Base-by-base conservation (phyloP, 1,140 invertebrate genomes). In the Homalodisca vitripennis region DNA sequence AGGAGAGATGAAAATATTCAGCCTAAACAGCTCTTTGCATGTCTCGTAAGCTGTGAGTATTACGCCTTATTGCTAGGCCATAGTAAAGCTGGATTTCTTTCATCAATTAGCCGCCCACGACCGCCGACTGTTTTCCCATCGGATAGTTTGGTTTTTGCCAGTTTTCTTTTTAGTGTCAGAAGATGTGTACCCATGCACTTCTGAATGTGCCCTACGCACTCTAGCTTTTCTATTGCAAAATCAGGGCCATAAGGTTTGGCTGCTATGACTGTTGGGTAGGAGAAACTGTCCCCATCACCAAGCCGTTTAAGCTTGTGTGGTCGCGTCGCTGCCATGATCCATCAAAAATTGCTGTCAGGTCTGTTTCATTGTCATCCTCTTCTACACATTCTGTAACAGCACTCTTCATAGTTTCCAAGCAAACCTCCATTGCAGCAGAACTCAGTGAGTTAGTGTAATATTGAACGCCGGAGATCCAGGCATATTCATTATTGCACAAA, bases 51-150 rank as follows among this genome's bases (percentile, higher is more conserved):
- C n/a, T n/a, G n/a, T n/a, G n/a, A n/a, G n/a, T n/a, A n/a, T n/a
- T n/a, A n/a, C n/a, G n/a, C n/a, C n/a, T n/a, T n/a, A n/a, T n/a
- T n/a, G n/a, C n/a, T n/a, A n/a, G n/a, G n/a, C n/a, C n/a, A n/a
- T n/a, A n/a, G n/a, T n/a, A n/a, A n/a, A n/a, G 55, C 12, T 74
- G 76, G 47, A 76, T 69, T 57, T 75, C 69, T 55, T 78, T 73
- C 34, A 6, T 41, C 34, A 6, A 17, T 41, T 17, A 41, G 17
- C 6, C 34, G 34, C 6, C 34, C 34, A 17, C 34, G 34, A 41
- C 34, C 34, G 17, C 34, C 34, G 17, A 17, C 17, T 10, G 34
- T 41, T 17, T 41, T 41, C 34, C 34, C 34, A 41, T 41, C 34
- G 6, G 34, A 41, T 41, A 41, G 17, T 17, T 41, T 17, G 17